Evolutionary conservation across 2,113 vertebrate species (phyloP), one percentile per base, ranked within the genome.

Genomic region (Menidia beryllina): DNA sequence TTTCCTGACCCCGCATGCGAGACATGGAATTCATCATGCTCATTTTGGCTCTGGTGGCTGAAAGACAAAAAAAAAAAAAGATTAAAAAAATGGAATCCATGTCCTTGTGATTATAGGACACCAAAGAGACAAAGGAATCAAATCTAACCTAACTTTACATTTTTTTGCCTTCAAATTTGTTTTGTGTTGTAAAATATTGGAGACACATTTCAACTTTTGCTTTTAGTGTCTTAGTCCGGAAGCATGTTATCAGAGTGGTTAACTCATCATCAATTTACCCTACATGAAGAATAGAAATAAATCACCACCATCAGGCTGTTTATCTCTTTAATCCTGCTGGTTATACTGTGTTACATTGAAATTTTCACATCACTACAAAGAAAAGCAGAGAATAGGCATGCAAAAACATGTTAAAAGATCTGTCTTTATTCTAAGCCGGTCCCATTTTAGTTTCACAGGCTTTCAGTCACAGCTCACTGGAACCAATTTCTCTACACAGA

Each of bases 21-120:
- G 97, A 99, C 98, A 99, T 98, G 64, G 98, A 98, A 92, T 97
- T 99, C 86, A 99, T 98, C 98, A 99, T 99, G 91, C 94, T 98
- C 93, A 99, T 96, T 92, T 98, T 99, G 83, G 98, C 97, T 93
- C 98, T 95, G 86, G 98, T 97, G 70, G 98, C 98, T 99, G 88
- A 79, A 39, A 71, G 62, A 39, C 23, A 83, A 55, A 68, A 24
- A 14, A 49, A n/a, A n/a, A n/a, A n/a, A n/a, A n/a, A n/a, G n/a
- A n/a, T n/a, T n/a, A n/a, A n/a, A n/a, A 14, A 3, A 11, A 48
- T 56, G 4, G 43, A 39, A 20, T 11, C 9, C 51, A 47, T 70
- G n/a, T 48, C 2, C 43, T 38, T 49, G 54, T 19, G 10, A 20
- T 19, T 5, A 0, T 14, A 12, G 19, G 15, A 3, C 20, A 47